Evolutionary conservation across 2,888 invertebrate species (phyloP), one percentile per base, ranked within the genome.

Genomic region (Pilophorus perplexus): DNA sequence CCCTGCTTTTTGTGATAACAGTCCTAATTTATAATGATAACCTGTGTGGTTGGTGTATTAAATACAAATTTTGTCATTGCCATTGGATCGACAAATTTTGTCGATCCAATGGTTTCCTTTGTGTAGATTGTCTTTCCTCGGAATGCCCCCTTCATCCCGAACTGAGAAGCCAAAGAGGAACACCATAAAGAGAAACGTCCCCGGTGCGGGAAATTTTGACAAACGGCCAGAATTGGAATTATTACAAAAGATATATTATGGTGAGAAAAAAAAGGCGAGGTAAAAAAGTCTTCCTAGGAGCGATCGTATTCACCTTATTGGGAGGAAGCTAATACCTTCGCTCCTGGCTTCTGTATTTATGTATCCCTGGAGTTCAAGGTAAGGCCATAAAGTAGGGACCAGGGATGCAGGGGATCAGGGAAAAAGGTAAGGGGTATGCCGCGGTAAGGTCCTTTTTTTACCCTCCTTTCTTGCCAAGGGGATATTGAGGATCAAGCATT

Each of bases 251-350:
- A 55, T 62, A 62, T 62, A 46, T 62, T 48, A 62, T 27, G 3
- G n/a, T 28, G 10, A 23, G 18, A 20, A 42, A 18, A 25, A 12
- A 28, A 42, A n/a, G 46, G 20, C 14, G 23, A 1, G 20, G 10
- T 40, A 14, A 25, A 16, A 33, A 40, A 18, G 57, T 27, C 37
- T 55, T 28, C 10, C n/a, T 5, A 18, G 23, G 20, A 48, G 20
- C 46, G 62, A 62, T 62, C 62, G 62, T 62, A 62, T 62, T 62
- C 62, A 44, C 62, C 46, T 62, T 62, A 62, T 62, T 62, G 62
- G 62, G 33, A 23, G 62, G 46, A 59, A 46, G 62, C 23, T 62
- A 62, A 62, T 62, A 46, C 48, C n/a, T n/a, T n/a, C 48, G 46
- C 62, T 62, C 40, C 46, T 62, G 27, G 37, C 38, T 27, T 37